Conservation (phyloP, 2,113 vertebrate genomes). For the Thomomys bottae region DNA sequence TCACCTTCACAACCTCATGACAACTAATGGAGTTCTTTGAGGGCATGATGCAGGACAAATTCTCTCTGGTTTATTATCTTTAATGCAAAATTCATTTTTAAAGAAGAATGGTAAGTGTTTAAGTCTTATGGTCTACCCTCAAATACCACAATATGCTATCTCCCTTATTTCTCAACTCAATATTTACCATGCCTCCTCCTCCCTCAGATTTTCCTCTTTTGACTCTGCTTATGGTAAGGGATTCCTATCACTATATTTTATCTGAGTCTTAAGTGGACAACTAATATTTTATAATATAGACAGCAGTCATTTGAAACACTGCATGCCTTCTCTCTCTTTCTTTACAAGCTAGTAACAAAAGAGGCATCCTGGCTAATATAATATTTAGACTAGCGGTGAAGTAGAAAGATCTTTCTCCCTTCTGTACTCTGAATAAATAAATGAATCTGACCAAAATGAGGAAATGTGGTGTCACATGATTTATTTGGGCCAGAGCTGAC, state of each 20-base stretch:
- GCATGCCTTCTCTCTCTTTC: background rate
- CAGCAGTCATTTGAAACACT: background rate
- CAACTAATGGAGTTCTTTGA: background rate
- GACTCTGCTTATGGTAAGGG: background rate
- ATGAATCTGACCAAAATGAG: conserved; percentile 65
- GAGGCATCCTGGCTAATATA: conserved; percentile 11
- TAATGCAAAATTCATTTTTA: background rate
- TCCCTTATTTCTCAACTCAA: background rate
- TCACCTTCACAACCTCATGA: background rate
- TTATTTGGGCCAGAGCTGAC: conserved; percentile 68
- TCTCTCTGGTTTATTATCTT: background rate
- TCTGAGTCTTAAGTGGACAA: background rate
- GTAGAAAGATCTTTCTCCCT: conserved; percentile 50
- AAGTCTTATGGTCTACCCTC: background rate
- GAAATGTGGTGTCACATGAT: conserved; percentile 66
- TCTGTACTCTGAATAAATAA: conserved; percentile 68
- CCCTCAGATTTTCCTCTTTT: background rate
- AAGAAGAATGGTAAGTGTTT: conserved; percentile 6
- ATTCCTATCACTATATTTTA: background rate
- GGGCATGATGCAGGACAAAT: background rate
- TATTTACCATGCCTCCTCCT: background rate
- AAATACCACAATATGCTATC: background rate
- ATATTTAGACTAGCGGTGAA: conserved; percentile 65
- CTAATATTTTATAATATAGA: conserved; percentile 31
- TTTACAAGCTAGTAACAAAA: conserved; percentile 28